These are phyloP conservation scores for Erebia ligea DNA, from an alignment of 2,888 invertebrate species.

Conservation along the genomic window DNA sequence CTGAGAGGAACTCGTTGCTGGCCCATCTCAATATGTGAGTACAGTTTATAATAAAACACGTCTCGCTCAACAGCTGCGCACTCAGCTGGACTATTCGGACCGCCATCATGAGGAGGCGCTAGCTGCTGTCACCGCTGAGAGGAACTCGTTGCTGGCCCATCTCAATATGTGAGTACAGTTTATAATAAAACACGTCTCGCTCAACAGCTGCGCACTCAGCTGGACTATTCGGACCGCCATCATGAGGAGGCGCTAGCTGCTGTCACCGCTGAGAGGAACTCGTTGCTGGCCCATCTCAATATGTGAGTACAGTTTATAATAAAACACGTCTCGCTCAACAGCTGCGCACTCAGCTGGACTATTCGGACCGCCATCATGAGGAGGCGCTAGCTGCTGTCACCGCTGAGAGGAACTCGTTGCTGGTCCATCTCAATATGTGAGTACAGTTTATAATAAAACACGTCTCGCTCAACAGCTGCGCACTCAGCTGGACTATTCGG, in stretches of 20 bases:
- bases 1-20: conserved; percentile 65
- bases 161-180: conserved; percentile 66
- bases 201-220: conserved; percentile 64
- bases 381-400: conserved; percentile 63
- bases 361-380: conserved; percentile 71
- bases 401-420: conserved; percentile 66
- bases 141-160: conserved; percentile 63
- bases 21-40: conserved; percentile 68
- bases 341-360: conserved; percentile 69
- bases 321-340: conserved; percentile 65
- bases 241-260: conserved; percentile 70
- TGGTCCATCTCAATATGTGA: conserved; percentile 67
- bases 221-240: conserved; percentile 69
- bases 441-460: conserved; percentile 61
- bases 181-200: conserved; percentile 67
- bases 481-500: conserved; percentile 67
- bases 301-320: conserved; percentile 66
- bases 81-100: conserved; percentile 69
- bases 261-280: conserved; percentile 66
- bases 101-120: conserved; percentile 72
- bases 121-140: conserved; percentile 63
- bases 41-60: conserved; percentile 67
- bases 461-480: conserved; percentile 65
- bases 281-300: conserved; percentile 62
- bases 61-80: conserved; percentile 62